A percentile compares a stretch with the other conserved stretches of the same genome.
phyloP scores from a whole-genome alignment of 2,113 vertebrate genomes.

The Felis chaus region DNA sequence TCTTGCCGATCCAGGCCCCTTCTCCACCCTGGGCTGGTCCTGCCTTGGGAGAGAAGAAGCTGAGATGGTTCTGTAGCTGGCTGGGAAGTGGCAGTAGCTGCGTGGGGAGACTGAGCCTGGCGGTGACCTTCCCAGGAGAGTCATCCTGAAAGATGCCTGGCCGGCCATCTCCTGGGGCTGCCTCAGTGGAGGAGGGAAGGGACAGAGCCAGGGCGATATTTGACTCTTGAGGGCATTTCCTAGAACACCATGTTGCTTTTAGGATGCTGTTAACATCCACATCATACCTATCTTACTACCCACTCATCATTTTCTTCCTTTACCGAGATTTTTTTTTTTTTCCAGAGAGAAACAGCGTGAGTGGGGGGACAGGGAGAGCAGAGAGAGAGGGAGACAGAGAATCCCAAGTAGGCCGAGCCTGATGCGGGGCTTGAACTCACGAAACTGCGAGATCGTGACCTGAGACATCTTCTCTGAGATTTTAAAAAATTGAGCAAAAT shows the following conservation, averaged over 20 bases:
- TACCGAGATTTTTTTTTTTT: background rate
- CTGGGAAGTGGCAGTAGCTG: background rate
- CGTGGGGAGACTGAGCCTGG: background rate
- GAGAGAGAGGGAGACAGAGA: too few relatives aligned
- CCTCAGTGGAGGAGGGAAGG: background rate
- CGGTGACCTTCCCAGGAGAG: background rate
- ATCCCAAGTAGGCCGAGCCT: too few relatives aligned
- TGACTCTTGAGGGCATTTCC: background rate
- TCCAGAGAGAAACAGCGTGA: too few relatives aligned
- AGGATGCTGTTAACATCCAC: background rate
- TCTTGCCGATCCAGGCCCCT: constrained; percentile 17
- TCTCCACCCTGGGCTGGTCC: constrained; percentile 8
- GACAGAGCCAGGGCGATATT: background rate
- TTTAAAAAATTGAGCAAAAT: background rate
- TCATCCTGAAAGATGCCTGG: background rate
- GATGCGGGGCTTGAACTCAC: too few relatives aligned
- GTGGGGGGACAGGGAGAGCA: too few relatives aligned
- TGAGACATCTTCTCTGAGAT: too few relatives aligned
- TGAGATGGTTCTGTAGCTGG: background rate
- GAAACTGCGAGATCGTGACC: too few relatives aligned
- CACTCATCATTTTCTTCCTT: background rate
- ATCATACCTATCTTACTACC: background rate
- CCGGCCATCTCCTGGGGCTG: background rate
- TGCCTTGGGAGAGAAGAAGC: background rate
- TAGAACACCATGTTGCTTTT: background rate